Conservation (phyloP, 1,140 invertebrate genomes). For the Ostrea denselamellosa region DNA sequence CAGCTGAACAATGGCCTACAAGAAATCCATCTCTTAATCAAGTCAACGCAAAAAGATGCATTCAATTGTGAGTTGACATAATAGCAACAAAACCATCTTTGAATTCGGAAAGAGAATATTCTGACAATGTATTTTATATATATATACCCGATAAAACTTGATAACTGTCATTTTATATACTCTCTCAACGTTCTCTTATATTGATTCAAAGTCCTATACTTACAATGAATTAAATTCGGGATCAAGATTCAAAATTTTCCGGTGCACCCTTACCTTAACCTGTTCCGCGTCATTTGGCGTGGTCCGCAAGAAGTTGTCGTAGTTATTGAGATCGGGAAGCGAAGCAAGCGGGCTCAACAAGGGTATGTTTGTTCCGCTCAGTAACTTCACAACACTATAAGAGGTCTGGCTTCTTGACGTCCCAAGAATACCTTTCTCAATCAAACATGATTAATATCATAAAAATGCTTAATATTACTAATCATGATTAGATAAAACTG, state of each 20-base stretch:
- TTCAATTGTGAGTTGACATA: background rate
- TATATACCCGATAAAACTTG: background rate
- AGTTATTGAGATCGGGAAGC: slow-evolving; percentile 86
- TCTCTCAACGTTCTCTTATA: background rate
- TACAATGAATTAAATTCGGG: background rate
- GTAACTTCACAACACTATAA: slow-evolving; percentile 53
- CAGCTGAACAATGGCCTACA: slow-evolving; percentile 66
- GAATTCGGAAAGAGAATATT: too few relatives aligned
- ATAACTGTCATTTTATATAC: background rate
- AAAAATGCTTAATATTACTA: too few relatives aligned
- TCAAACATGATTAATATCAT: background rate
- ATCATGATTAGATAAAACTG: too few relatives aligned
- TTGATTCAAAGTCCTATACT: background rate
- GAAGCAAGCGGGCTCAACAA: slow-evolving; percentile 88
- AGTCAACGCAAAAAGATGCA: background rate
- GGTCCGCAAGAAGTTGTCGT: slow-evolving; percentile 88
- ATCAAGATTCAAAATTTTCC: background rate
- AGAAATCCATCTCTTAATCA: slow-evolving; percentile 41
- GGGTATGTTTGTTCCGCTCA: slow-evolving; percentile 60
- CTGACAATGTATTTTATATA: too few relatives aligned
- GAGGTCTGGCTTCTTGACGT: slow-evolving; percentile 64
- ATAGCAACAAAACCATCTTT: background rate
- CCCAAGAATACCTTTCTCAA: slow-evolving; percentile 64
- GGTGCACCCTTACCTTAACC: slow-evolving; percentile 80
- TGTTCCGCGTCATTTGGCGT: slow-evolving; percentile 89